Percentiles rank a stretch among this genome's conserved stretches.
These are phyloP conservation scores for Arizona elegans DNA, from an alignment of 2,113 vertebrate species.

Conservation along the genomic window DNA sequence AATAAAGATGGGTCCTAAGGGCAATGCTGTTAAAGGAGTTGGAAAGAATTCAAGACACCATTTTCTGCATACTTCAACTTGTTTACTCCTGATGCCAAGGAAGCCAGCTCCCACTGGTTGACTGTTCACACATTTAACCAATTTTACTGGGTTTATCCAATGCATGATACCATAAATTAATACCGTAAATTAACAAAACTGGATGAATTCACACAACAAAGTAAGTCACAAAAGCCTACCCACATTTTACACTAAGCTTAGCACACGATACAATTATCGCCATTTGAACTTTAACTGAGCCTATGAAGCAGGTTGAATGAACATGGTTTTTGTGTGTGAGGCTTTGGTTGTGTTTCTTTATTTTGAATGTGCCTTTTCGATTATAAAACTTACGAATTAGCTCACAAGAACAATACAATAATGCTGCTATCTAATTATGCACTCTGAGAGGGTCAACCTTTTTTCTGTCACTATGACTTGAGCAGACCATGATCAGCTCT, in stretches of 20 bases:
- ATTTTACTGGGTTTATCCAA: not conserved
- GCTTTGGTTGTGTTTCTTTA: not conserved
- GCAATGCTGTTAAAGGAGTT: not conserved
- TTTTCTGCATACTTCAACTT: not conserved
- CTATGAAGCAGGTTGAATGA: not conserved
- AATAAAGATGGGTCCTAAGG: not conserved
- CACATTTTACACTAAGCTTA: not conserved
- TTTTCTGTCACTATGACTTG: not conserved
- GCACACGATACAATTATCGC: not conserved
- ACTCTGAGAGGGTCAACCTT: no score
- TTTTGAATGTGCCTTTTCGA: not conserved
- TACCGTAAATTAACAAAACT: not conserved
- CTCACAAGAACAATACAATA: no score
- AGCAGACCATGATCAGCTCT: not conserved
- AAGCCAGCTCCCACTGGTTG: not conserved
- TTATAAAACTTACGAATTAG: not conserved
- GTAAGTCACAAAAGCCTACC: not conserved
- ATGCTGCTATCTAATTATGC: no score
- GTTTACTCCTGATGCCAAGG: not conserved
- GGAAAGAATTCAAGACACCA: not conserved
- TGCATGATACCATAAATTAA: not conserved
- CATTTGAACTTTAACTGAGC: not conserved
- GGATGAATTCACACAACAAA: not conserved
- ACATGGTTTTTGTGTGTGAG: not conserved
- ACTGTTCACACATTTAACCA: not conserved